phyloP scores from a whole-genome alignment of 1,140 invertebrate genomes.

The Neocloeon triangulifer region DNA sequence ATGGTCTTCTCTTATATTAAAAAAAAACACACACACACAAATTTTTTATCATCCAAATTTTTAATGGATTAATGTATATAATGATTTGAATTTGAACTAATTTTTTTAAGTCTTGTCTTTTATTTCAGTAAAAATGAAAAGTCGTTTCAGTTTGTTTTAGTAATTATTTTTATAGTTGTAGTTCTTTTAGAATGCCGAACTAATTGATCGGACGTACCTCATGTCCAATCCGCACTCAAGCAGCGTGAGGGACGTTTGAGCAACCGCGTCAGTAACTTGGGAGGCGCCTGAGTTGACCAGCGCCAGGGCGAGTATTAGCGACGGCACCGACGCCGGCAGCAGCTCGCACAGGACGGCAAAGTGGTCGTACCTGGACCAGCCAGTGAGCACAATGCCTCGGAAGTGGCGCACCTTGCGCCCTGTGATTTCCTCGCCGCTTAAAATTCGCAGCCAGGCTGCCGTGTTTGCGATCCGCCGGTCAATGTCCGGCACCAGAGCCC shows the following conservation, averaged over 20 bases:
- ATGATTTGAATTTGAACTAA: too few species aligned
- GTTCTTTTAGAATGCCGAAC: too few species aligned
- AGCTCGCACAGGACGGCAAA: constrained; percentile 38
- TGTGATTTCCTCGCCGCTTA: constrained; percentile 17
- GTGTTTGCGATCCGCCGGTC: constrained; percentile 30
- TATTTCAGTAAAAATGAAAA: too few species aligned
- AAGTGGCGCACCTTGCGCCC: constrained; percentile 19
- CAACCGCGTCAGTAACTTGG: neutral
- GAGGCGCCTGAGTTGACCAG: neutral
- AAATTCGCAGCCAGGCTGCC: constrained; percentile 25
- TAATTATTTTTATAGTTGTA: too few species aligned
- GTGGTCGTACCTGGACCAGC: constrained; percentile 30
- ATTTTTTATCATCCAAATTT: too few species aligned
- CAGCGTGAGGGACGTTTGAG: neutral
- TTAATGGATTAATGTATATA: too few species aligned
- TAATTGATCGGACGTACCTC: too few species aligned
- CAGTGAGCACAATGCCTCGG: constrained; percentile 16
- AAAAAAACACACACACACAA: too few species aligned
- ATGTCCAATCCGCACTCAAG: too few species aligned
- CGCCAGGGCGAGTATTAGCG: constrained; percentile 16
- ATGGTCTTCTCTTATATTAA: too few species aligned
- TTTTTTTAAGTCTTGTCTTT: too few species aligned
- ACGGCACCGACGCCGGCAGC: constrained; percentile 28
- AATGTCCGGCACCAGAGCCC: constrained; percentile 25
- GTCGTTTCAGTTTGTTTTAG: too few species aligned